These are phyloP conservation scores for Pinctada fucata DNA, from an alignment of 2,888 invertebrate genomes.

Conservation along the genomic window DNA sequence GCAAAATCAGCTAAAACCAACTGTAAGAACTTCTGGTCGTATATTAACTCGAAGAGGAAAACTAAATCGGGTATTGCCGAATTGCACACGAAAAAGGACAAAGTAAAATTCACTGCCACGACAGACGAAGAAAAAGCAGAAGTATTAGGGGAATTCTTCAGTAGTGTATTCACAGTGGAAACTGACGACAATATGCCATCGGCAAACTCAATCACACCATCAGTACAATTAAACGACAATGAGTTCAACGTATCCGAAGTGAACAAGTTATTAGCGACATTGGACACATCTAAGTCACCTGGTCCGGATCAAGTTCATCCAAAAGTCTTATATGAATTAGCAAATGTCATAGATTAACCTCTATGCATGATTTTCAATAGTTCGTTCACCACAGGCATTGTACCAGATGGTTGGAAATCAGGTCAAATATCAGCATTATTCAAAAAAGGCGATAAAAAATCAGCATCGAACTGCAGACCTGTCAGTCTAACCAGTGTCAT, in stretches of 20 bases:
- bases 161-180: constrained; percentile 14
- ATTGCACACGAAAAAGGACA: constrained; percentile 5
- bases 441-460: constrained; percentile 26
- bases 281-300: constrained; percentile 5
- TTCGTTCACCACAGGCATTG: neutral
- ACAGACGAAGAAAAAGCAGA: constrained; percentile 16
- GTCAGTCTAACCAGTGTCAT: constrained; percentile 25
- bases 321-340: neutral
- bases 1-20: neutral
- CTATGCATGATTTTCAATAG: constrained; percentile 16
- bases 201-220: neutral
- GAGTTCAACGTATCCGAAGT: neutral
- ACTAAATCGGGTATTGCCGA: constrained; percentile 6
- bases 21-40: constrained; percentile 5
- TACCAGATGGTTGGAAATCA: constrained; percentile 17
- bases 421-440: constrained; percentile 11
- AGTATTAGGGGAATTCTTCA: constrained; percentile 10
- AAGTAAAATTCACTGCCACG: neutral
- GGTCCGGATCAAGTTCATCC: constrained; percentile 9
- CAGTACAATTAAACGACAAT: neutral
- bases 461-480: constrained; percentile 27
- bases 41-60: constrained; percentile 17
- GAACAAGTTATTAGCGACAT: neutral
- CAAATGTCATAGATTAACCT: neutral
- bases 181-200: neutral